Base-by-base conservation (phyloP, 2,888 invertebrate species). In the Cyclophora punctaria region DNA sequence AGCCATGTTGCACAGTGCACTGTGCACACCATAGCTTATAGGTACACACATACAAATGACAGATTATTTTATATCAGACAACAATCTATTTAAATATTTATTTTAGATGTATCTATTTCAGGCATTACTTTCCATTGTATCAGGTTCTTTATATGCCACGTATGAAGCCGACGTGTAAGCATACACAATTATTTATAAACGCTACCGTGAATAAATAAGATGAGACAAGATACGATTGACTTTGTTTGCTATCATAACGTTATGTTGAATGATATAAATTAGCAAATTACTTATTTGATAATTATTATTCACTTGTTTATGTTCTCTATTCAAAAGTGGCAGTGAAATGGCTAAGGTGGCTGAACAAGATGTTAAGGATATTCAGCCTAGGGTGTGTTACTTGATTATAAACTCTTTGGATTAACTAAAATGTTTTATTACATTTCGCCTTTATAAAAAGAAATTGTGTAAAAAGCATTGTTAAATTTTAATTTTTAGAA, bases 211-310 rank as follows among this genome's bases (percentile, higher is more conserved):
- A 55, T 52, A 49, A 41, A 52, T 50, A 57, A 49, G 45, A 43
- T 47, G 44, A 44, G 54, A 44, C 46, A 47, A 57, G 52, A 54
- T 58, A 58, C n/a, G 50, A 41, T 51, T 41, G 37, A 37, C 37
- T 37, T 37, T 63, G 59, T 66, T 66, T 68, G 61, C 53, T 58
- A 7, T 52, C 61, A 64, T 52, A 60, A 68, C 63, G 66, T 4
- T 37, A 4, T 46, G 46, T 45, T 51, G 49, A 55, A 53, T 44
- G 42, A 57, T 59, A 60, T 62, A 60, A 53, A 60, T 55, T 47
- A 50, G 51, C 46, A 51, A 54, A 51, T 51, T 47, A 5, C 35
- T 44, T n/a, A 40, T 44, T 35, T 34, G 51, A 55, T 59, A 51
- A 50, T 46, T n/a, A 50, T 58, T 55, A 59, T 53, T 59, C 50